Conservation (phyloP, 1,140 invertebrate genomes). For the Oryctes rhinoceros region DNA sequence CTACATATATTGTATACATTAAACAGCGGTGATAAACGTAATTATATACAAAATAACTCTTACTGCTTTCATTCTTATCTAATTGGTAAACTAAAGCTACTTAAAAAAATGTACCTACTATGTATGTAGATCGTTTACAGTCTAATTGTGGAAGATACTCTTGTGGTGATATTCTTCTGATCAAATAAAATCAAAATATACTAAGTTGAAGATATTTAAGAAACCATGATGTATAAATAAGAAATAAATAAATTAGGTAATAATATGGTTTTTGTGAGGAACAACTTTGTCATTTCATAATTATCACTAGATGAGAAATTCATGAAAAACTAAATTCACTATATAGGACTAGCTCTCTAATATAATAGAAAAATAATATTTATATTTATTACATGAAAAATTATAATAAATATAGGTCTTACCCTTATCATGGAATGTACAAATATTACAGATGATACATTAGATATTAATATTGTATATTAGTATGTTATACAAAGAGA, state of each 20-base stretch:
- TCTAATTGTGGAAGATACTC: conserved; percentile 25
- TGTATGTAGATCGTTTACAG: not conserved
- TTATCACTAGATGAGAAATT: conserved; percentile 40
- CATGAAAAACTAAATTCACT: conserved; percentile 39
- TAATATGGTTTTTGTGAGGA: conserved; percentile 33
- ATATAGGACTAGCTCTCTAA: conserved; percentile 40
- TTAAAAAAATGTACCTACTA: conserved; percentile 14
- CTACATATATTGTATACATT: conserved; percentile 42
- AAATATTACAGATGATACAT: conserved; percentile 42
- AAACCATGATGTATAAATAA: conserved; percentile 26
- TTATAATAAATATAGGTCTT: conserved; percentile 43
- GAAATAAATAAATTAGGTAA: conserved; percentile 28
- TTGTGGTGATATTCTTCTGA: not conserved
- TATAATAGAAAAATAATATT: conserved; percentile 41
- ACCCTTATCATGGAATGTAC: conserved; percentile 42
- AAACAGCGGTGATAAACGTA: conserved; percentile 41
- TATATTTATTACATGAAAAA: conserved; percentile 41
- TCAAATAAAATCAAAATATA: not conserved
- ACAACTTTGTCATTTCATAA: conserved; percentile 36
- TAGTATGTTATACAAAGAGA: not conserved
- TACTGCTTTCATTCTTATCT: not conserved
- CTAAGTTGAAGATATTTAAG: conserved; percentile 5
- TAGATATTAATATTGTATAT: conserved; percentile 34
- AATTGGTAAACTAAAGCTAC: conserved; percentile 19
- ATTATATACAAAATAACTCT: conserved; percentile 36